Conservation (phyloP, 2,888 invertebrate species). For the Acleris holmiana region DNA sequence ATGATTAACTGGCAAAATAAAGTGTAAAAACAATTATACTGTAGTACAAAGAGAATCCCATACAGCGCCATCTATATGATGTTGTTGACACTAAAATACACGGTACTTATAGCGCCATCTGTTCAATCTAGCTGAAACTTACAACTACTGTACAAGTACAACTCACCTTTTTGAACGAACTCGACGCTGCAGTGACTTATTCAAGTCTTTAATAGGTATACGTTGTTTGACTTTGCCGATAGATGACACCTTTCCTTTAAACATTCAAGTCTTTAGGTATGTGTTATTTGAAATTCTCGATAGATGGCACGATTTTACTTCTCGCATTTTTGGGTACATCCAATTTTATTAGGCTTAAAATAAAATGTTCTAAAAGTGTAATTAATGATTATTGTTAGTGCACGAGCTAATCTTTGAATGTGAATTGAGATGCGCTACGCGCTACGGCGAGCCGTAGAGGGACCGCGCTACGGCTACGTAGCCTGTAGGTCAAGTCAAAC, state of each 20-base stretch:
- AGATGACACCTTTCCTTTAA: slow-evolving; percentile 10
- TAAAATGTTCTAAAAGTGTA: not conserved
- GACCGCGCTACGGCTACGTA: not conserved
- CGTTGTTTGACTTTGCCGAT: not conserved
- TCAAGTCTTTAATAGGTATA: not conserved
- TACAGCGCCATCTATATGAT: slow-evolving; percentile 6
- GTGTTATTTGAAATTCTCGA: not conserved
- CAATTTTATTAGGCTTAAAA: too few relatives aligned
- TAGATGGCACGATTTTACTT: slow-evolving; percentile 13
- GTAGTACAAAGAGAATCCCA: not conserved
- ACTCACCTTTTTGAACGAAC: not conserved
- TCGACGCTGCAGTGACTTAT: too few relatives aligned
- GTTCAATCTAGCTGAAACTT: not conserved
- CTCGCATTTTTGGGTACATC: not conserved
- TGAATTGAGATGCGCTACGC: slow-evolving; percentile 16
- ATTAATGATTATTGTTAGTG: not conserved
- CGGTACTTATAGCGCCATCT: slow-evolving; percentile 19
- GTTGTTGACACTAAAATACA: not conserved
- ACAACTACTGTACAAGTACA: not conserved
- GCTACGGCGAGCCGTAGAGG: slow-evolving; percentile 27
- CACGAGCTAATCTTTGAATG: not conserved
- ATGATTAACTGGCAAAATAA: not conserved
- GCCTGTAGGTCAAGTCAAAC: too few relatives aligned
- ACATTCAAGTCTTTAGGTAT: not conserved
- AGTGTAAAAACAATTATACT: not conserved